Evolutionary conservation across 2,113 vertebrate species (phyloP), one percentile per base, ranked within the genome.

Genomic region (Scomber japonicus): DNA sequence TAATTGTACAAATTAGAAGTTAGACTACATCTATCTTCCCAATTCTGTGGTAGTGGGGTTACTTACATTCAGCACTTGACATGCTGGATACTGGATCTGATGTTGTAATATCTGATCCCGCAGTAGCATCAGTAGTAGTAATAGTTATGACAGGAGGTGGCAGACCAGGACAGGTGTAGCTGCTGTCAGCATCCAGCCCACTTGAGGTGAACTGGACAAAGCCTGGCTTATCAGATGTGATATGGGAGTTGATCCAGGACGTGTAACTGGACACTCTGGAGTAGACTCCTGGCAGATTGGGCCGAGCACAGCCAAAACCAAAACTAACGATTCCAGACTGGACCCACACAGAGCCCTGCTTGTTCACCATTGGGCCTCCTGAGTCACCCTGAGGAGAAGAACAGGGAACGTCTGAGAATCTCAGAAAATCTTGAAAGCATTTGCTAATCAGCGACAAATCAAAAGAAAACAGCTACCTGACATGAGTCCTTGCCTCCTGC

Each of bases 291-390:
- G 24, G 24, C 24, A 27, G 24, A 27, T 27, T 27, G 24, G 24
- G 24, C 24, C 24, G 24, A 27, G 24, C 24, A 27, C 24, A 27
- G 24, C 24, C 24, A 27, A 27, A 27, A 27, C 24, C 24, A 27
- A 27, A 27, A 35, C 65, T 54, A n/a, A 54, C 49, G 64, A 96
- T 91, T 81, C 96, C 97, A 81, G 93, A 94, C 77, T 96, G 96
- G 81, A 97, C 88, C 96, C 96, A 97, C 24, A 40, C 8, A 70
- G 81, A 92, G 78, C 89, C 89, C 83, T 95, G 92, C 81, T 90
- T 87, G 84, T 78, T 93, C 82, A 97, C 95, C 82, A 98, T 78
- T 27, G 96, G 96, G 73, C 97, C 96, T 44, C 97, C 96, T 2
- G 96, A 97, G 53, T 97, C 96, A 53, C 96, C 96, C 96, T 97